Evolutionary conservation across 2,888 invertebrate species (phyloP), one percentile per base, ranked within the genome.

Genomic region (Ichneumon xanthorius): DNA sequence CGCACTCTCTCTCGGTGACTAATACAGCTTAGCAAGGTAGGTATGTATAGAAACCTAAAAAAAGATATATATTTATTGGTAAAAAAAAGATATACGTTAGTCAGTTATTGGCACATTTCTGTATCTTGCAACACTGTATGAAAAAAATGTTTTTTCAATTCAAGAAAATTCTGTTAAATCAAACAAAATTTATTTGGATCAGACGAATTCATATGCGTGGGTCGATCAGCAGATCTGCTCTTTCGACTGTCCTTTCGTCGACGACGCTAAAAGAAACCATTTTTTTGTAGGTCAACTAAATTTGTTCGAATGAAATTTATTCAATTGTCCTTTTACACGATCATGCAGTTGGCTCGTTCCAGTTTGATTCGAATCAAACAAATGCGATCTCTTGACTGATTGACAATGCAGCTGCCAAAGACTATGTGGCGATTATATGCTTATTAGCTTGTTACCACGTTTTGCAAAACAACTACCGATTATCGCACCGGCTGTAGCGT

Each of bases 361-460:
- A 6, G 33, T 16, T 33, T 1, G 9, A 33, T 33, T 30, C 2
- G 16, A 33, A 63, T 33, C 4, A 33, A 33, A 33, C 0, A 63
- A 16, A 33, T 33, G 16, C 33, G 14, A 16, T 16, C 16, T 16
- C 61, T 16, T 63, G 7, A 16, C 2, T 33, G 4, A 33, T 11
- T 58, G 3, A 16, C 33, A 33, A 63, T 33, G 3, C 6, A 30
- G n/a, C 30, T 7, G 2, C 16, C 33, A 6, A 6, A 14, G 16
- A 63, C 33, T 63, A n/a, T 30, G 33, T 33, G 4, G 14, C 33
- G 30, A 30, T 63, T 33, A 16, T n/a, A n/a, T 63, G 6, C n/a
- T 63, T 55, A 78, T 84, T 88, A 89, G 88, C 89, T 33, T 58
- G 75, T 84, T 89, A 89, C 88, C 89, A 89, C 88, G 88, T 87